These are phyloP conservation scores for Coremacera marginata DNA, from an alignment of 2,888 invertebrate genomes.

Conservation along the genomic window DNA sequence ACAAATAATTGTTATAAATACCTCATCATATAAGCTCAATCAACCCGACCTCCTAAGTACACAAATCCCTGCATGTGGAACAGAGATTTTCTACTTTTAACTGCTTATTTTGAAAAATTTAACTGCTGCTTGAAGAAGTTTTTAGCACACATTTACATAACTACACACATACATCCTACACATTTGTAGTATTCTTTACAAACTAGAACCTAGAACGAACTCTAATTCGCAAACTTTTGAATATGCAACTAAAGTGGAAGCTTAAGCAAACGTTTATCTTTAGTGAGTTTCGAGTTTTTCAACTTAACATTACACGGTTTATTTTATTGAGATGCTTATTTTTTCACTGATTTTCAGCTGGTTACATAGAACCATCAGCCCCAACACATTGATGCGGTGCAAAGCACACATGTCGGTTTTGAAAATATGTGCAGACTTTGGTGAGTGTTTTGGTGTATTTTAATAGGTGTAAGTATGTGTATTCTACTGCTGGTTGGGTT, in stretches of 20 bases:
- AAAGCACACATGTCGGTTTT: too few relatives aligned
- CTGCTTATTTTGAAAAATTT: too few relatives aligned
- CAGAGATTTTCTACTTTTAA: too few relatives aligned
- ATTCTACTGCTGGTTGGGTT: not conserved
- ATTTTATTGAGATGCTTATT: slow-evolving; percentile 16
- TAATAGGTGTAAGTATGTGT: not conserved
- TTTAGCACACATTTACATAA: too few relatives aligned
- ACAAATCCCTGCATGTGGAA: too few relatives aligned
- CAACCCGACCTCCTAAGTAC: too few relatives aligned
- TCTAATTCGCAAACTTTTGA: not conserved
- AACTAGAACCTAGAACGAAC: not conserved
- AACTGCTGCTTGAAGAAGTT: too few relatives aligned
- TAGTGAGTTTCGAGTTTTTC: slow-evolving; percentile 3
- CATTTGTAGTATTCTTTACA: too few relatives aligned
- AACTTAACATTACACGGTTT: not conserved
- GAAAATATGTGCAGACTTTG: not conserved
- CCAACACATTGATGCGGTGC: not conserved
- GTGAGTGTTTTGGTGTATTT: not conserved
- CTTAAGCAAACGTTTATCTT: slow-evolving; percentile 13
- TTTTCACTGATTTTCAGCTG: slow-evolving; percentile 14
- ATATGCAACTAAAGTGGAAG: not conserved
- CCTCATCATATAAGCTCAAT: too few relatives aligned
- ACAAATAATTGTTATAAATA: too few relatives aligned
- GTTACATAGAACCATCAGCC: not conserved
- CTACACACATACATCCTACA: too few relatives aligned